Evolutionary conservation across 1,140 invertebrate species (phyloP), one percentile per base, ranked within the genome.

Genomic region (Scaptomyza pallida): DNA sequence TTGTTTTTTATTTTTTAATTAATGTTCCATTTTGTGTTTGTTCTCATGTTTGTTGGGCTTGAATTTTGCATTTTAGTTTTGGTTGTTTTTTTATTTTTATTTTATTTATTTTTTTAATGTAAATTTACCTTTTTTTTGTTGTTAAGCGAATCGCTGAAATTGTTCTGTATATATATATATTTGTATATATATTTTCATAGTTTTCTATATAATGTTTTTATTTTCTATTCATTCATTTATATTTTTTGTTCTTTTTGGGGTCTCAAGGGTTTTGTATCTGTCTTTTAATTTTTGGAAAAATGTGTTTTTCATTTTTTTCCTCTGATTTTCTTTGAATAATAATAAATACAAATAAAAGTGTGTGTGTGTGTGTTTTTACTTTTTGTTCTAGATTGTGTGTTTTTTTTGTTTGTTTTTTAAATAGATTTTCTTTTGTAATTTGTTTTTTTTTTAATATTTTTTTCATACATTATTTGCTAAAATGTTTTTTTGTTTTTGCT

Each of bases 71-170:
- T 61, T 30, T 70, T 73, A 74, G 60, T 79, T 85, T 86, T 63
- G 51, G 23, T 26, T 26, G 23, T 26, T 26, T 26, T 26, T 26
- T 26, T 26, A 6, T 4, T 2, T 54, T 69, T 71, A 23, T 56
- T 64, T 37, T 68, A n/a, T 71, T 26, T 56, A 60, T 37, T 60
- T 9, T 59, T 82, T 83, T 54, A 62, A 61, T 78, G 73, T 71
- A 78, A 62, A 35, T 79, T n/a, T n/a, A n/a, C n/a, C n/a, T n/a
- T 69, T 68, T 75, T 35, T 60, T 81, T 52, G 47, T 54, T 21
- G 69, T 64, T 70, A 82, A 83, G 79, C 79, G 79, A 83, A 82
- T 78, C 79, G 79, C 67, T 75, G 75, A 64, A 83, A 78, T 83
- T 82, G 23, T 71, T 75, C 55, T 45, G 33, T 76, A 23, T 23